phyloP scores from a whole-genome alignment of 2,888 invertebrate genomes.

The Galeopsomyia nigrocyanea region DNA sequence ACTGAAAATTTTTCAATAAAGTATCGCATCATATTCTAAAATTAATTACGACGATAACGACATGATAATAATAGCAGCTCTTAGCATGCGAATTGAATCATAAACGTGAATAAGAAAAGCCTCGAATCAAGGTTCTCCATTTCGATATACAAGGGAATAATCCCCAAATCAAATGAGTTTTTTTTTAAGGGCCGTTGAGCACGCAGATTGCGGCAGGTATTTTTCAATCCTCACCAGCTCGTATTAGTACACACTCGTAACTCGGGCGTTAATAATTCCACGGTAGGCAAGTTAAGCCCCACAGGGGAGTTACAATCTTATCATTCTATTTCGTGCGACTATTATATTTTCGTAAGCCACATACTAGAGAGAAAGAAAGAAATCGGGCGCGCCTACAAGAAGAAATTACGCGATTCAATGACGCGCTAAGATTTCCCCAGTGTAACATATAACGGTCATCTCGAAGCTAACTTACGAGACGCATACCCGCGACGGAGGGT shows the following conservation, averaged over 20 bases:
- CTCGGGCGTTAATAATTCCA: slow-evolving; percentile 19
- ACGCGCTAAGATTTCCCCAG: slow-evolving; percentile 44
- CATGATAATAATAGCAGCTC: no score
- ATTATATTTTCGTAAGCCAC: no score
- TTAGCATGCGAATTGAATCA: no score
- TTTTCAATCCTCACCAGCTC: slow-evolving; percentile 22
- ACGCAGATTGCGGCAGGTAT: slow-evolving; percentile 21
- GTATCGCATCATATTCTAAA: no score
- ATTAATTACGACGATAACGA: no score
- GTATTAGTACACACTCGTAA: background rate
- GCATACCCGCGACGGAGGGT: slow-evolving; percentile 14
- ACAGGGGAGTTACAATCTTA: slow-evolving; percentile 3
- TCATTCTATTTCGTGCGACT: background rate
- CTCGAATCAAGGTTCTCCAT: no score
- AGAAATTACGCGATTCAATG: slow-evolving; percentile 43
- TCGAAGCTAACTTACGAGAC: background rate
- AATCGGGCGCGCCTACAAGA: background rate
- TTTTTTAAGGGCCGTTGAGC: slow-evolving; percentile 32
- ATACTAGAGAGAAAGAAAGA: background rate
- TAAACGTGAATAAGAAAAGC: no score
- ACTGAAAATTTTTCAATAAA: no score
- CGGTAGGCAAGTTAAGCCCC: slow-evolving; percentile 5
- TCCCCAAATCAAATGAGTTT: slow-evolving; percentile 30
- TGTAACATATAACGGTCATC: slow-evolving; percentile 40
- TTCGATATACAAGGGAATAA: slow-evolving; percentile 12